phyloP scores from a whole-genome alignment of 2,888 invertebrate species.

The Helicoverpa assulta region DNA sequence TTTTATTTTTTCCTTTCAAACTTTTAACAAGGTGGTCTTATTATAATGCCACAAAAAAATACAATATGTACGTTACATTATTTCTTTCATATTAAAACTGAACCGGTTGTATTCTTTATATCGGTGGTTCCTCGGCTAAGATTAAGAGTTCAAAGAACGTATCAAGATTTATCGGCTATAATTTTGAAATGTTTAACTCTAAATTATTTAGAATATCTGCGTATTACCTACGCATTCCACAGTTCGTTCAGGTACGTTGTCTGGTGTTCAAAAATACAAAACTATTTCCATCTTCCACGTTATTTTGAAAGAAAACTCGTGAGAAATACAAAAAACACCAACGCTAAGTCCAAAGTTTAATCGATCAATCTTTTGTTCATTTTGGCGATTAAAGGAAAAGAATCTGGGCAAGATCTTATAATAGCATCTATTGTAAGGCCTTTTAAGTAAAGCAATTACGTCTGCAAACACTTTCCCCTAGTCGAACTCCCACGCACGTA shows the following conservation, averaged over 20 bases:
- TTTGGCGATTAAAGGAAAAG: background rate
- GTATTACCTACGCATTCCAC: constrained; percentile 49
- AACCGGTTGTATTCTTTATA: constrained; percentile 15
- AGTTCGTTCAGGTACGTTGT: constrained; percentile 29
- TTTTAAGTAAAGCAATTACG: too few relatives aligned
- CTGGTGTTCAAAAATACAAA: constrained; percentile 50
- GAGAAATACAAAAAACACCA: constrained; percentile 34
- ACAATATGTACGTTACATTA: too few relatives aligned
- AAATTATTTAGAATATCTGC: constrained; percentile 43
- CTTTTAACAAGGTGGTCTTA: too few relatives aligned
- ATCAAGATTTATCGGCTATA: constrained; percentile 34
- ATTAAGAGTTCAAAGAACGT: constrained; percentile 55
- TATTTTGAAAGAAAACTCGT: constrained; percentile 42
- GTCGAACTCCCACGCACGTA: too few relatives aligned
- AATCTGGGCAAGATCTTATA: too few relatives aligned
- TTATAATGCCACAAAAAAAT: too few relatives aligned
- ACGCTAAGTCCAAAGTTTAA: constrained; percentile 17
- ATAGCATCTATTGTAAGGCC: too few relatives aligned
- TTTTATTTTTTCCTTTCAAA: background rate
- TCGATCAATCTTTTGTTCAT: constrained; percentile 42
- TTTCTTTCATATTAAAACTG: background rate
- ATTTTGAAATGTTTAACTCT: constrained; percentile 48
- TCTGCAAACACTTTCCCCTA: too few relatives aligned
- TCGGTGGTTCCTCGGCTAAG: constrained; percentile 11
- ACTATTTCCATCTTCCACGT: constrained; percentile 46